These are phyloP conservation scores for Lycopodina hypogea DNA, from an alignment of 37 sponge, comb jelly and placozoan species.

Conservation along the genomic window DNA sequence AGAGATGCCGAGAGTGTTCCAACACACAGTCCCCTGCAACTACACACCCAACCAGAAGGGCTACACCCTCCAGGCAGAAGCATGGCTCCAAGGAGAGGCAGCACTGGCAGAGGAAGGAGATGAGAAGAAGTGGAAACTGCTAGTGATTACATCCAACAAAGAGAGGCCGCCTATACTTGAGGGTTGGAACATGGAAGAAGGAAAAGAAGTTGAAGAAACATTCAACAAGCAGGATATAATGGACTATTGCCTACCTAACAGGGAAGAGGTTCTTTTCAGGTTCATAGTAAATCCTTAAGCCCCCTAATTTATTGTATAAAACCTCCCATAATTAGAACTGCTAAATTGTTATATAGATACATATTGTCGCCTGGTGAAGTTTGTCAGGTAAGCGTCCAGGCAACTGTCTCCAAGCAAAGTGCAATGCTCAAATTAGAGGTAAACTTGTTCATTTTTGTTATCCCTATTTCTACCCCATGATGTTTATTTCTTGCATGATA, in stretches of 20 bases:
- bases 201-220: neutral
- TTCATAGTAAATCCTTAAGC: conserved; percentile 20
- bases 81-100: conserved; percentile 21
- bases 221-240: conserved; percentile 62
- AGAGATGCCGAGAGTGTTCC: conserved; percentile 73
- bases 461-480: too few relatives aligned
- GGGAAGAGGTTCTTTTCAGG: conserved; percentile 79
- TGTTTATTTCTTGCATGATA: too few relatives aligned
- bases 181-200: conserved; percentile 9
- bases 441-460: conserved; percentile 1
- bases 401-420: conserved; percentile 76
- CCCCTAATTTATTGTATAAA: neutral
- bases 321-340: neutral
- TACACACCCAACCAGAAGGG: conserved; percentile 72
- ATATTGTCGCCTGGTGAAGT: conserved; percentile 39
- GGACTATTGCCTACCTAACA: conserved; percentile 87
- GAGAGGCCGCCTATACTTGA: conserved; percentile 25
- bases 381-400: conserved; percentile 70
- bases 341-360: conserved; percentile 27
- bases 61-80: conserved; percentile 76
- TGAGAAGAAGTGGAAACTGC: conserved; percentile 36
- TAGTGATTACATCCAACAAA: conserved; percentile 40
- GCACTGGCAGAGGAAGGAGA: conserved; percentile 29
- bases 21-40: conserved; percentile 46
- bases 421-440: conserved; percentile 84